Conservation (phyloP, 2,888 invertebrate species). For the Ormia ochracea region DNA sequence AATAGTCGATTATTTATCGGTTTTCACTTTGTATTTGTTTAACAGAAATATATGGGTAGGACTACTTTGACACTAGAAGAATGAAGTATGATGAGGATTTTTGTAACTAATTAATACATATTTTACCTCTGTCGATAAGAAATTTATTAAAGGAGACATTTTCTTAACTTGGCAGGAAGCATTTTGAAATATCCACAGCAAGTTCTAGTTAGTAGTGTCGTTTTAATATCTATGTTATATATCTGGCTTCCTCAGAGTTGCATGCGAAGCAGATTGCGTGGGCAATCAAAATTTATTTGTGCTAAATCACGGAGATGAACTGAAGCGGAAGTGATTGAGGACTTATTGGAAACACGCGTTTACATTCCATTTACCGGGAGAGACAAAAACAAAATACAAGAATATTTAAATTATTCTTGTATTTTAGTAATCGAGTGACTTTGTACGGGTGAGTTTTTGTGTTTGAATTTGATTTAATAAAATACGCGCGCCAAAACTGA, state of each 20-base stretch:
- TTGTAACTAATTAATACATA: too few species aligned
- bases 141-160: too few species aligned
- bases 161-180: too few species aligned
- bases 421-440: not conserved
- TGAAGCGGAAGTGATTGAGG: slow-evolving; percentile 75
- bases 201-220: not conserved
- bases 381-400: slow-evolving; percentile 50
- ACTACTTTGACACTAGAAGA: too few species aligned
- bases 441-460: not conserved
- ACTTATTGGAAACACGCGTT: slow-evolving; percentile 75
- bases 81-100: too few species aligned
- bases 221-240: not conserved
- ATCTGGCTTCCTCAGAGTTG: slow-evolving; percentile 70
- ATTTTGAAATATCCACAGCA: not conserved
- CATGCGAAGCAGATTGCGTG: slow-evolving; percentile 66
- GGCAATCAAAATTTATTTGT: slow-evolving; percentile 75
- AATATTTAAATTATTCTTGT: not conserved
- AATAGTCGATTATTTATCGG: too few species aligned
- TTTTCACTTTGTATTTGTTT: too few species aligned
- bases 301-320: slow-evolving; percentile 73
- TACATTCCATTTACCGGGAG: slow-evolving; percentile 55
- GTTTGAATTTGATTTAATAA: slow-evolving; percentile 55
- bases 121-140: too few species aligned
- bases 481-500: slow-evolving; percentile 53
- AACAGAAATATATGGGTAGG: too few species aligned